Evolutionary conservation across 2,113 vertebrate genomes (phyloP).

Genomic region (Scalopus aquaticus): DNA sequence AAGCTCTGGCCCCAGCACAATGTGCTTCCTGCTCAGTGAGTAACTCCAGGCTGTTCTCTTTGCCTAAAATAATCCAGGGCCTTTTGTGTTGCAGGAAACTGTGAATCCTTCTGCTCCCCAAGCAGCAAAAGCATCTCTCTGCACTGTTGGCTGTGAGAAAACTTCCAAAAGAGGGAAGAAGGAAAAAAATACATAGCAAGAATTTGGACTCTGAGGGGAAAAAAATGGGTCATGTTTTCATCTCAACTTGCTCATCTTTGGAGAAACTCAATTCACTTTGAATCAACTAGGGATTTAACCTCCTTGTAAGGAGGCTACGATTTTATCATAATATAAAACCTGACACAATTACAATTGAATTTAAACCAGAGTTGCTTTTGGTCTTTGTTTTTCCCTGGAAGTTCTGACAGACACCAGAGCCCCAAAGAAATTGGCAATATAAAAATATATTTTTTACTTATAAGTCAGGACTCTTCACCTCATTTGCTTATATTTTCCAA

Average conservation of each 20-base stretch:
- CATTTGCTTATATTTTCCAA: background rate
- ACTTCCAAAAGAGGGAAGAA: background rate
- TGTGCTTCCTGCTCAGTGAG: slow-evolving; percentile 27
- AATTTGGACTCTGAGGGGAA: slow-evolving; percentile 32
- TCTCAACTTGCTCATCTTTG: slow-evolving; percentile 50
- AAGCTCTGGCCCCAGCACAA: slow-evolving; percentile 42
- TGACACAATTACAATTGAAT: slow-evolving; percentile 58
- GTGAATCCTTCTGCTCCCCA: background rate
- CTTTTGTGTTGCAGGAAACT: slow-evolving; percentile 39
- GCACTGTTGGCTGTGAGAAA: background rate
- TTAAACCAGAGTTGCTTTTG: slow-evolving; percentile 28
- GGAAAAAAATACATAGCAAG: background rate
- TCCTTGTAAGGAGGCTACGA: slow-evolving; percentile 48
- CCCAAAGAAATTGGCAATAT: slow-evolving; percentile 54
- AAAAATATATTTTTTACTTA: slow-evolving; percentile 13
- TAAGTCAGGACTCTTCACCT: background rate
- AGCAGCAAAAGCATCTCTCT: background rate
- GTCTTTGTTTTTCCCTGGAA: slow-evolving; percentile 42
- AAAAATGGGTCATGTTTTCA: slow-evolving; percentile 45
- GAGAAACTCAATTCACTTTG: slow-evolving; percentile 56
- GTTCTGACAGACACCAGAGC: background rate
- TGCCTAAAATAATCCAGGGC: slow-evolving; percentile 34
- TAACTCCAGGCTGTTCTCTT: slow-evolving; percentile 54
- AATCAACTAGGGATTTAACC: slow-evolving; percentile 61
- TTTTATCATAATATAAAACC: slow-evolving; percentile 70